A percentile compares a stretch with the other conserved stretches of the same genome.
Conservation (phyloP, 2,113 vertebrate genomes). For the Mirounga angustirostris region DNA sequence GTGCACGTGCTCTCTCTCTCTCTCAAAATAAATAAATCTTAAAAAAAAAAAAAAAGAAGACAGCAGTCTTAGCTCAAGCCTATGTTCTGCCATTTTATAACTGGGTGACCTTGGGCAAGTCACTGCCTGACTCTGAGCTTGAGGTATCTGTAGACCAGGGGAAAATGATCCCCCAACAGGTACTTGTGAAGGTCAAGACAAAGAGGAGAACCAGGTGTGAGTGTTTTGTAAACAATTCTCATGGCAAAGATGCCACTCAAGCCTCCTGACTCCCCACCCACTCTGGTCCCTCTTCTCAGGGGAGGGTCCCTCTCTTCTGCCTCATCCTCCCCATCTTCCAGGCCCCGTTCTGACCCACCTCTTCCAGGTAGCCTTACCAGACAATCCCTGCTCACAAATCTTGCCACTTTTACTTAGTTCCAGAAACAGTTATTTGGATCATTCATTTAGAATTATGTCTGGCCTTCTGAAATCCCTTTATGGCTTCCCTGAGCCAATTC, state of each 20-base stretch:
- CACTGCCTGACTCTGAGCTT: background rate
- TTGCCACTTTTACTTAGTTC: background rate
- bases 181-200: background rate
- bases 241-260: background rate
- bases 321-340: background rate
- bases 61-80: background rate
- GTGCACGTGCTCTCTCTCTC: background rate
- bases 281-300: background rate
- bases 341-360: background rate
- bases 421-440: background rate
- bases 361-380: background rate
- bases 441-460: background rate
- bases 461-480: background rate
- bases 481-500: background rate
- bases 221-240: background rate
- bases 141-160: background rate
- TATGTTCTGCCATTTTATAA: background rate
- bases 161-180: background rate
- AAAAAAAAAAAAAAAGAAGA: background rate
- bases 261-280: background rate
- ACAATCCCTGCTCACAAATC: background rate
- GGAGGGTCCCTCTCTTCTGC: background rate
- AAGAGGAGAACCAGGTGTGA: background rate
- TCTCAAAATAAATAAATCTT: background rate
- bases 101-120: background rate